These are phyloP conservation scores for Threskiornis aethiopicus DNA, from an alignment of 2,797 vertebrate species.

Conservation along the genomic window DNA sequence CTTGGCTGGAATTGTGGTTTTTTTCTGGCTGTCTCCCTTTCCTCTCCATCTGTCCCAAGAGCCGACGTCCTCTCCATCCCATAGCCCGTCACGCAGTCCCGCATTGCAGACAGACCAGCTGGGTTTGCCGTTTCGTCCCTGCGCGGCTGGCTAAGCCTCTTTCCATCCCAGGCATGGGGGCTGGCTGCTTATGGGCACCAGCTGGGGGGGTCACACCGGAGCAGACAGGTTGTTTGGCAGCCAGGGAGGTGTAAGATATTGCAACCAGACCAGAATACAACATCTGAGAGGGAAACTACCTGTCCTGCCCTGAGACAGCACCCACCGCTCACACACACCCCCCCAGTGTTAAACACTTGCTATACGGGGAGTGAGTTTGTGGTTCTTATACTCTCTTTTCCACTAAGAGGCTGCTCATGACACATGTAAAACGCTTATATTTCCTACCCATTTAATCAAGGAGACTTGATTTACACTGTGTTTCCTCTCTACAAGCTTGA, in stretches of 20 bases:
- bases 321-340: rapidly evolving
- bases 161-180: rapidly evolving
- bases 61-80: not conserved
- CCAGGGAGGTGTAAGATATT: not conserved
- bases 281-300: not conserved
- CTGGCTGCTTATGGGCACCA: not conserved
- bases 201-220: no score
- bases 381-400: not conserved
- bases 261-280: not conserved
- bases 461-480: not conserved
- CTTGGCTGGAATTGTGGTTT: not conserved
- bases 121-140: not conserved
- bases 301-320: not conserved
- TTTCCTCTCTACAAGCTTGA: not conserved
- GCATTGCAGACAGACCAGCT: not conserved
- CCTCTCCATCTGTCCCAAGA: slow-evolving; percentile 35
- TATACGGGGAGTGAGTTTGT: not conserved
- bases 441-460: not conserved
- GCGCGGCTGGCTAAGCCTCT: not conserved
- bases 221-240: rapidly evolving
- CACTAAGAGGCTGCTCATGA: not conserved
- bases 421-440: not conserved
- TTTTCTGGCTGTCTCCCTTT: slow-evolving; percentile 3
- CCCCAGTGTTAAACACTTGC: rapidly evolving
- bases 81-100: not conserved